Evolutionary conservation across 1,140 invertebrate species (phyloP).

Genomic region (Solenopsis invicta): DNA sequence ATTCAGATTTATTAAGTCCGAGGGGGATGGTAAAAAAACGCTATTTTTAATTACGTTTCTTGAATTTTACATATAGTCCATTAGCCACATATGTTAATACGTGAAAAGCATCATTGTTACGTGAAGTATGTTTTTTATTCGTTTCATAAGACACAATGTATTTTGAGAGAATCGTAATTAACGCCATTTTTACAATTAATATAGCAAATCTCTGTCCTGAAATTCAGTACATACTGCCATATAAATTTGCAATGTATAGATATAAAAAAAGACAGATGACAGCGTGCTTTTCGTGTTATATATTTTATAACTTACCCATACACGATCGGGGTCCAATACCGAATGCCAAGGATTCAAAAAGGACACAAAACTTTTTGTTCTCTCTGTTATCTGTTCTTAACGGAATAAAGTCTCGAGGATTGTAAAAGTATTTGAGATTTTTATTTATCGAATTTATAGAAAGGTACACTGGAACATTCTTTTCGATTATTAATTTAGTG

Average conservation of each 20-base stretch:
- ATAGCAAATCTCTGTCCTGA: conserved; percentile 89
- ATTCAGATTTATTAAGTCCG: too few relatives aligned
- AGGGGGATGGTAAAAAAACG: too few relatives aligned
- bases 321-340: conserved; percentile 80
- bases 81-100: conserved; percentile 75
- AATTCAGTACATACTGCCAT: conserved; percentile 50
- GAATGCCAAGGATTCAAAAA: conserved; percentile 77
- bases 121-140: conserved; percentile 42
- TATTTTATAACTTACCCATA: conserved; percentile 73
- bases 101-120: conserved; percentile 58
- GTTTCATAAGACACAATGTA: conserved; percentile 82
- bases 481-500: conserved; percentile 82
- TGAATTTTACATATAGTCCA: conserved; percentile 73
- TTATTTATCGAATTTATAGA: conserved; percentile 82
- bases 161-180: conserved; percentile 85
- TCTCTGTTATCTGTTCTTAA: conserved; percentile 71
- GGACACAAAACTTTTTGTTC: conserved; percentile 64
- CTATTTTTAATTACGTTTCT: conserved; percentile 59
- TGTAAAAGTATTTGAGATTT: conserved; percentile 79
- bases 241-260: background rate
- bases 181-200: conserved; percentile 89
- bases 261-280: background rate
- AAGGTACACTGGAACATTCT: conserved; percentile 79
- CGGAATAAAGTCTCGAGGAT: conserved; percentile 79
- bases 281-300: background rate